A percentile compares a stretch with the other conserved stretches of the same genome.
Evolutionary conservation across 2,113 vertebrate species (phyloP).

Genomic region (Chroicocephalus ridibundus): DNA sequence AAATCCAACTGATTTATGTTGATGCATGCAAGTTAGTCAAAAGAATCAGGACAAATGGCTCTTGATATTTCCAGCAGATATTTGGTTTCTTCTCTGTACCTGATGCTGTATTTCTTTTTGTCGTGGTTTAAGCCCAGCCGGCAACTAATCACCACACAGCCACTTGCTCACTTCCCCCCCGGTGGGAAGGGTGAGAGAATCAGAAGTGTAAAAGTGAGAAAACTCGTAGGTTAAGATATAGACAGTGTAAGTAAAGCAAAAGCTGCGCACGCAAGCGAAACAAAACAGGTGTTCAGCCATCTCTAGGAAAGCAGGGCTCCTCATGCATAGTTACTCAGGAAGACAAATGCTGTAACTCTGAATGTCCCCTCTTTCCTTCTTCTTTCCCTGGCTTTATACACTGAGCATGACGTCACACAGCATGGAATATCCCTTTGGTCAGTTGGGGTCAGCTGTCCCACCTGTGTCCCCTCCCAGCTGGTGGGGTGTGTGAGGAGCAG

Average conservation of each 20-base stretch:
- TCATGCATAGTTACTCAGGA: neutral
- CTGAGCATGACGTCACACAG: neutral
- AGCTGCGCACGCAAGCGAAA: neutral
- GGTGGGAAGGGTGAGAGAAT: neutral
- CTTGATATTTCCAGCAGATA: slow-evolving; percentile 7
- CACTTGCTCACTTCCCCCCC: neutral
- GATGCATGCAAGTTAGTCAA: slow-evolving; percentile 13
- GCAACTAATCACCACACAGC: neutral
- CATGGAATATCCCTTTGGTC: neutral
- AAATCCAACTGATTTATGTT: slow-evolving; percentile 39
- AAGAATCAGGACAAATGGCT: slow-evolving; percentile 26
- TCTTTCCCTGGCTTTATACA: neutral
- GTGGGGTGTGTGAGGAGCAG: neutral
- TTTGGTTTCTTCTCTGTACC: neutral
- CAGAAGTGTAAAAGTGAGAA: neutral
- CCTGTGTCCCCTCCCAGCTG: neutral
- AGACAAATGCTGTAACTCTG: neutral
- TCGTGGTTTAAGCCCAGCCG: neutral
- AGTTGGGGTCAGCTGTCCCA: neutral
- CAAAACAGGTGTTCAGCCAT: neutral
- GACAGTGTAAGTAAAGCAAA: neutral
- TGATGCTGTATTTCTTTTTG: neutral
- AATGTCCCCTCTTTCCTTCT: neutral
- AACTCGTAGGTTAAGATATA: neutral
- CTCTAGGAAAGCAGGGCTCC: neutral